These are phyloP conservation scores for Chaetorhynchus papuensis DNA, from an alignment of 2,113 vertebrate genomes.

Conservation along the genomic window DNA sequence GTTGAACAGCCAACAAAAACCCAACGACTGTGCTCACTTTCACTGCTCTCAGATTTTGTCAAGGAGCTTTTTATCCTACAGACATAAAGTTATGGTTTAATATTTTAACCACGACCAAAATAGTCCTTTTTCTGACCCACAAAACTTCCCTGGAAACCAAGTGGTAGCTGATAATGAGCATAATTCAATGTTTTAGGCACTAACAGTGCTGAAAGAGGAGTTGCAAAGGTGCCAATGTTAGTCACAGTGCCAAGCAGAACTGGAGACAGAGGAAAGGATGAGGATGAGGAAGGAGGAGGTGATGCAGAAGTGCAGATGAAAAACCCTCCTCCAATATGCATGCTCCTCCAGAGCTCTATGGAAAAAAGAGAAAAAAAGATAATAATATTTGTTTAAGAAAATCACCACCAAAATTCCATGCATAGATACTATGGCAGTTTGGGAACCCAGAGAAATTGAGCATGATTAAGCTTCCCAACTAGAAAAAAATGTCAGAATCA, in stretches of 20 bases:
- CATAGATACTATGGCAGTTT: not conserved
- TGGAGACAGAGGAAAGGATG: not conserved
- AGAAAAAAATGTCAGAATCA: not conserved
- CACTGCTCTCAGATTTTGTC: not conserved
- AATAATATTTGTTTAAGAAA: not conserved
- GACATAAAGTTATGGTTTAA: not conserved
- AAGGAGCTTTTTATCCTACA: not conserved
- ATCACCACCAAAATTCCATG: rapidly evolving
- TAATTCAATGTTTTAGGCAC: not conserved
- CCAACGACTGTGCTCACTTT: not conserved
- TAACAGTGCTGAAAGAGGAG: not conserved
- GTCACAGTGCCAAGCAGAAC: not conserved
- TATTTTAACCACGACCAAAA: not conserved
- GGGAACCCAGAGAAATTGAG: not conserved
- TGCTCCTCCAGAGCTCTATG: rapidly evolving
- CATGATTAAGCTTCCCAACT: not conserved
- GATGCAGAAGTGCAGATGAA: not conserved
- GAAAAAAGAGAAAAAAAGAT: not conserved
- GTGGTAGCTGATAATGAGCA: not conserved
- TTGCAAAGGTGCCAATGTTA: not conserved
- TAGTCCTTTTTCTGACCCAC: not conserved
- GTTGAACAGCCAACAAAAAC: not conserved
- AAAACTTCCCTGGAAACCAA: not conserved
- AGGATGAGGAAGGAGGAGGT: not conserved
- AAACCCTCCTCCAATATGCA: not conserved